Percentiles rank a stretch among this genome's conserved stretches.
These are phyloP conservation scores for Tichodroma muraria DNA, from an alignment of 2,113 vertebrate species.

Conservation along the genomic window DNA sequence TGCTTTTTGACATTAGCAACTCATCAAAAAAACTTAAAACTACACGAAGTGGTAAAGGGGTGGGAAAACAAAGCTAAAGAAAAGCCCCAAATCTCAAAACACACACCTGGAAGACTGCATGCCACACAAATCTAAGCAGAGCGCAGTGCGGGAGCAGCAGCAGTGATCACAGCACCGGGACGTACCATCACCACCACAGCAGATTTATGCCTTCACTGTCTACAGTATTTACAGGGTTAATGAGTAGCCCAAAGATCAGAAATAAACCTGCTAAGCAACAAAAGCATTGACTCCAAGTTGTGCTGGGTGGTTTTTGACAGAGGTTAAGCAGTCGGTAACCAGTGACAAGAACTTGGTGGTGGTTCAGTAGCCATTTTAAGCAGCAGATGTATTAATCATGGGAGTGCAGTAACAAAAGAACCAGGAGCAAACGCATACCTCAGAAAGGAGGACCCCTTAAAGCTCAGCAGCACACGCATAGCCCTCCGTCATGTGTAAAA, in stretches of 20 bases:
- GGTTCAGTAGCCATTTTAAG: constrained; percentile 60
- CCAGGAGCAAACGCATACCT: neutral
- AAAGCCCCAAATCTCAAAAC: neutral
- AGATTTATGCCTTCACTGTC: neutral
- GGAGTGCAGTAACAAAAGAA: neutral
- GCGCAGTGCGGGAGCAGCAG: accelerated
- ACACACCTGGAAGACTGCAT: neutral
- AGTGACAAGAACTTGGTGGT: constrained; percentile 3
- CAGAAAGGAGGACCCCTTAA: neutral
- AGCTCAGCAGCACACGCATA: neutral
- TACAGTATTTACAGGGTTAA: constrained; percentile 52
- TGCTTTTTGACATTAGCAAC: neutral
- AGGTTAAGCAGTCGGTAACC: constrained; percentile 33
- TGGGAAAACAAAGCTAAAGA: neutral
- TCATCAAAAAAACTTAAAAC: neutral
- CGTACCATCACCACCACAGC: neutral
- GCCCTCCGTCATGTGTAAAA: neutral
- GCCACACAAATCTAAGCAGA: neutral
- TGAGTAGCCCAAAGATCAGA: constrained; percentile 29
- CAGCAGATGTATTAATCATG: neutral
- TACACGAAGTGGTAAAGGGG: neutral
- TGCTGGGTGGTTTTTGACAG: constrained; percentile 36
- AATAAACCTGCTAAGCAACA: constrained; percentile 64
- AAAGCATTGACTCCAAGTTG: constrained; percentile 52
- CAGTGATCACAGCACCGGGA: neutral